Evolutionary conservation across 2,888 invertebrate species (phyloP).

Genomic region (Tortricodes alternella): DNA sequence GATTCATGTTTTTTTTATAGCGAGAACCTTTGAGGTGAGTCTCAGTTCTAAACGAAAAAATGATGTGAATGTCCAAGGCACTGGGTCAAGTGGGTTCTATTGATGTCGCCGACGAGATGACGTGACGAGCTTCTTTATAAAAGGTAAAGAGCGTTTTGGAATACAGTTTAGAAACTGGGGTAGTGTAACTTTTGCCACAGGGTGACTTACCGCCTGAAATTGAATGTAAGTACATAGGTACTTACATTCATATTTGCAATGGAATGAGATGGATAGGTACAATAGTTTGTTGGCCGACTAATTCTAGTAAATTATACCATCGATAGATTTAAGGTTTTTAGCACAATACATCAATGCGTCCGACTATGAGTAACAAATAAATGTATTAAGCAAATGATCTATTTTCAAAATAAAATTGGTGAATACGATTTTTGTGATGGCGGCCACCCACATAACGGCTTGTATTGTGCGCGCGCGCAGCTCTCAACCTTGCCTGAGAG

Average conservation of each 20-base stretch:
- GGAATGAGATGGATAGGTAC: no score
- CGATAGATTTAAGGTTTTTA: no score
- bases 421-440: background rate
- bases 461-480: background rate
- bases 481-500: background rate
- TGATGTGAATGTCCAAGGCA: constrained; percentile 64
- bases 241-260: no score
- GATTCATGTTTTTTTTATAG: constrained; percentile 62
- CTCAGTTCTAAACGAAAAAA: constrained; percentile 57
- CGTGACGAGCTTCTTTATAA: constrained; percentile 50
- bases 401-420: no score
- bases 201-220: no score
- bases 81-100: constrained; percentile 67
- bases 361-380: no score
- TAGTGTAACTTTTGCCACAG: constrained; percentile 20
- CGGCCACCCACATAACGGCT: no score
- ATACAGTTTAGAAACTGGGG: constrained; percentile 21
- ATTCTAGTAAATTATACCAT: no score
- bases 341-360: no score
- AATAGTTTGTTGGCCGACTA: no score
- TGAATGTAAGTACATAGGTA: no score
- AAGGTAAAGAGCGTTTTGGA: constrained; percentile 43
- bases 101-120: constrained; percentile 56
- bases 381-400: no score
- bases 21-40: constrained; percentile 58